A percentile compares a stretch with the other conserved stretches of the same genome.
phyloP scores from a whole-genome alignment of 2,113 vertebrate species.

The Nerophis lumbriciformis region DNA sequence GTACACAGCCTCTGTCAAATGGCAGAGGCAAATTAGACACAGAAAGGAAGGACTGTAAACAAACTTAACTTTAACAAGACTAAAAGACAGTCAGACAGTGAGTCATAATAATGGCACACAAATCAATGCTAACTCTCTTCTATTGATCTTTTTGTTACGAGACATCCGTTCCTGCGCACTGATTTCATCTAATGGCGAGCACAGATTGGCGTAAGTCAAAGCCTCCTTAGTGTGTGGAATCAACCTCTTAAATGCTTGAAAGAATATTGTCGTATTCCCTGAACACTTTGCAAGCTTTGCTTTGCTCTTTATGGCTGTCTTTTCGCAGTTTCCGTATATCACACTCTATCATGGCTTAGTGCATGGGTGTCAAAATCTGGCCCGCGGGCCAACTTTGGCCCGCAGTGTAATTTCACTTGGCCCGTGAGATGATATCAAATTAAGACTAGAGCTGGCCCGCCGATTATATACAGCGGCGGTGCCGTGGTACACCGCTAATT shows the following conservation, averaged over 20 bases:
- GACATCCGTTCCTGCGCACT: constrained; percentile 2
- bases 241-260: constrained; percentile 3
- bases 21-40: not conserved
- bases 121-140: not conserved
- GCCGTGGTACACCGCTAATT: too few relatives aligned
- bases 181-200: constrained; percentile 7
- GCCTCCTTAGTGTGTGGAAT: constrained; percentile 11
- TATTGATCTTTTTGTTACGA: constrained; percentile 3
- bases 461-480: too few relatives aligned
- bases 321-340: too few relatives aligned
- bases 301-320: too few relatives aligned
- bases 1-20: not conserved
- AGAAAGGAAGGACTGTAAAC: not conserved
- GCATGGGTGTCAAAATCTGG: too few relatives aligned
- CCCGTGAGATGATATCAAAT: too few relatives aligned
- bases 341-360: too few relatives aligned
- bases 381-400: too few relatives aligned
- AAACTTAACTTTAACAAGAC: not conserved
- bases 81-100: not conserved
- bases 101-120: not conserved
- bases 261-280: not conserved
- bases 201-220: constrained; percentile 19
- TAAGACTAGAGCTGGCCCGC: too few relatives aligned
- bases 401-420: too few relatives aligned
- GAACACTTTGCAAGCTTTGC: not conserved